Evolutionary conservation across 1,140 invertebrate genomes (phyloP).

Genomic region (Epicauta chinensis): DNA sequence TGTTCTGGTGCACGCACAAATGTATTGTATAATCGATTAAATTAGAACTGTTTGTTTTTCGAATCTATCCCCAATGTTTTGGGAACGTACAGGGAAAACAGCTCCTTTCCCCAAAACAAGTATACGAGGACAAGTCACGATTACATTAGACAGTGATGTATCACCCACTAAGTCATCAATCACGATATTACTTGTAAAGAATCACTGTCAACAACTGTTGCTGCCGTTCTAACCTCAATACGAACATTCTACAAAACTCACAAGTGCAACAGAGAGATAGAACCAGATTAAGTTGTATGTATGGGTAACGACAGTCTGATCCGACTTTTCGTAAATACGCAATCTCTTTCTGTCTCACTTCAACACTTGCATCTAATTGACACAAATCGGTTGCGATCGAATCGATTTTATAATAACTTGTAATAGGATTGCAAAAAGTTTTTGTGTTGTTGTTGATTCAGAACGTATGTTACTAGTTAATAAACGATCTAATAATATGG

Average conservation of each 20-base stretch:
- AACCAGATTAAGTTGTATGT: no score
- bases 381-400: constrained; percentile 1
- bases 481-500: no score
- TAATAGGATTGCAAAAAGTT: not conserved
- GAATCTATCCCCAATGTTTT: no score
- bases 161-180: constrained; percentile 15
- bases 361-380: constrained; percentile 8
- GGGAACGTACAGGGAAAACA: not conserved
- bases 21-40: not conserved
- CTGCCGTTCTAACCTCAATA: constrained; percentile 5
- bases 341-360: not conserved
- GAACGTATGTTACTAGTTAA: no score
- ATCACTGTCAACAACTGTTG: constrained; percentile 20
- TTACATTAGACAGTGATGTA: constrained; percentile 16
- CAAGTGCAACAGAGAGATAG: no score
- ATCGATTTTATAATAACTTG: constrained; percentile 4
- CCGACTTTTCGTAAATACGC: not conserved
- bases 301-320: no score
- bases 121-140: constrained; percentile 12
- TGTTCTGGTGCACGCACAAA: not conserved
- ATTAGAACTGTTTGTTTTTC: constrained; percentile 6
- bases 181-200: constrained; percentile 18
- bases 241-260: not conserved
- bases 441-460: no score
- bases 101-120: constrained; percentile 6